Base-by-base conservation (phyloP, 1,140 invertebrate species). In the Chironomus tepperi region DNA sequence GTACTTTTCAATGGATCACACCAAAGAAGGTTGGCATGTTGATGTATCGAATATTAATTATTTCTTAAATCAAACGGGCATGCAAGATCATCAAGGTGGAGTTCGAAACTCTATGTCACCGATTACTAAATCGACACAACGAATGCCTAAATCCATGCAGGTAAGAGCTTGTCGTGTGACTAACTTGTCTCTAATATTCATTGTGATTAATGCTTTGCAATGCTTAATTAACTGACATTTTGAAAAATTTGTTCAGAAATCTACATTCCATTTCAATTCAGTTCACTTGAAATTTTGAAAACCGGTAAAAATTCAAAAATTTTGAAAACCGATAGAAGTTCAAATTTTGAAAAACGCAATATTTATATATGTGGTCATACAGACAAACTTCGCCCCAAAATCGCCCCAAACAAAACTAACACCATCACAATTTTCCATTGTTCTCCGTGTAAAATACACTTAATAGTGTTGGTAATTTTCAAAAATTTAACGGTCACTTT, bases 121-220 rank as follows among this genome's bases (percentile, higher is more conserved):
- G 1, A 93, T 94, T 74, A 94, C 92, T 0, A 90, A 91, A 78
- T 93, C 92, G 0, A 89, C 92, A 7, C 91, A 93, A 79, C 89
- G 91, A 81, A 90, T 94, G 88, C 88, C 90, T 2, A 92, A 90
- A 82, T 89, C 91, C 67, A 93, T 94, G 91, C 92, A 93, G 90
- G 92, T 93, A 86, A 80, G 77, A 67, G 74, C 77, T 74, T 75
- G 57, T 74, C 34, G 70, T 75, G 74, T 47, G 42, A 21, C 7
- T 65, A 42, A 19, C 47, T 74, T 72, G 47, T 34, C 42, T 12
- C 24, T 19, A 47, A 57, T 57, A 15, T 15, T 57, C 43, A 47
- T 47, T 57, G n/a, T 12, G 5, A 57, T 15, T 10, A 67, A 67
- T 67, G 75, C 67, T 42, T 24, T 75, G 57, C 74, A 34, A 72